phyloP scores from a whole-genome alignment of 1,140 invertebrate species.

The Leptoteleia sp. region DNA sequence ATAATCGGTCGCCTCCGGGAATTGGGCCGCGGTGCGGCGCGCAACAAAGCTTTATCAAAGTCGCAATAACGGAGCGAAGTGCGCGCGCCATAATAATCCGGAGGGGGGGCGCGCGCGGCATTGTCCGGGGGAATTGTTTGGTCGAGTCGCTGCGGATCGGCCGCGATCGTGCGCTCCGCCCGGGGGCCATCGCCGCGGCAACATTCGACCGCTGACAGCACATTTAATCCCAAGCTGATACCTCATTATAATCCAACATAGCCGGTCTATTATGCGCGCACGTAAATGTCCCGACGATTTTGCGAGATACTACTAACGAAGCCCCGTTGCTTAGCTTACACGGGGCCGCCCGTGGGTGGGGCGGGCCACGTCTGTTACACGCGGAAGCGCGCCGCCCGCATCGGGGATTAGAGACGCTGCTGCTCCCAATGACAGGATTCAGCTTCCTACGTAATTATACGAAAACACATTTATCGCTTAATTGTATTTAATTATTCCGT shows the following conservation, averaged over 20 bases:
- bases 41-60: too few species aligned
- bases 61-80: too few species aligned
- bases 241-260: conserved; percentile 64
- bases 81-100: conserved; percentile 65
- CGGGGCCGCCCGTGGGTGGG: too few species aligned
- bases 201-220: conserved; percentile 57
- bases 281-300: conserved; percentile 64
- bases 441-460: conserved; percentile 62
- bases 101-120: conserved; percentile 31
- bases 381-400: conserved; percentile 47
- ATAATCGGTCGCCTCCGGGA: too few species aligned
- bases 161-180: conserved; percentile 46
- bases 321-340: conserved; percentile 55
- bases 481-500: conserved; percentile 65
- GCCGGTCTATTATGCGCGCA: conserved; percentile 57
- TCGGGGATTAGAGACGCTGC: conserved; percentile 51
- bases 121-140: conserved; percentile 58
- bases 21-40: too few species aligned
- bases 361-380: conserved; percentile 54
- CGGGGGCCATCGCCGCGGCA: conserved; percentile 50
- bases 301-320: conserved; percentile 62
- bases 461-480: conserved; percentile 65
- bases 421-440: conserved; percentile 55
- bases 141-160: conserved; percentile 48
- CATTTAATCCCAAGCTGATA: conserved; percentile 63